Evolutionary conservation across 2,888 invertebrate genomes (phyloP), one percentile per base, ranked within the genome.

Genomic region (Laothoe populi): DNA sequence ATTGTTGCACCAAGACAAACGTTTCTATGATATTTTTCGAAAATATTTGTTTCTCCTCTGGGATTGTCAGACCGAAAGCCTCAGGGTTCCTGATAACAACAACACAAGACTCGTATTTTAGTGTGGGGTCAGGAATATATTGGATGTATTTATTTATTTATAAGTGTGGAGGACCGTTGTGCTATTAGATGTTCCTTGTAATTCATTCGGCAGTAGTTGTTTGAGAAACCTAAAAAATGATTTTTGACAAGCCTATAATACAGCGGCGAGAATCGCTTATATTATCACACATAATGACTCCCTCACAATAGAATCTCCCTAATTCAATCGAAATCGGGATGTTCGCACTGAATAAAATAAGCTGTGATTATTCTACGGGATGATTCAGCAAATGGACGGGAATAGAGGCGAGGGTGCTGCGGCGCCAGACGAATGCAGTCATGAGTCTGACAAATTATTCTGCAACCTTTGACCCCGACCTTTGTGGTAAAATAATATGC

Each of bases 341-440:
- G 53, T 61, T 53, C 53, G 31, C 60, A 40, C 40, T 42, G 53
- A 53, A 49, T 53, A 31, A 42, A 61, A 40, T 42, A 53, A 60
- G 40, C 26, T 42, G 60, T 40, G 83, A 85, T 86, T 83, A 82
- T 87, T 84, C 84, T 78, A 82, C 77, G 63, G 71, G 73, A 80
- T 87, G 88, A 88, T 80, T 88, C 88, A 85, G 85, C 88, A 79
- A 78, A 79, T 75, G 75, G 72, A 65, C 66, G 63, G 60, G 66
- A 71, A 71, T 75, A 69, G 66, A 64, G 24, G 64, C 10, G 66
- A 69, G 72, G 71, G 67, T 64, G 63, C 63, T 64, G 64, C 62
- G 49, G 65, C 42, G 60, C 49, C 60, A 46, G 42, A 53, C 53
- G 31, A 53, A 53, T 19, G 19, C 35, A 19, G 19, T 31, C 44